These are phyloP conservation scores for Eriocheir sinensis DNA, from an alignment of 1,140 invertebrate genomes.

Conservation along the genomic window DNA sequence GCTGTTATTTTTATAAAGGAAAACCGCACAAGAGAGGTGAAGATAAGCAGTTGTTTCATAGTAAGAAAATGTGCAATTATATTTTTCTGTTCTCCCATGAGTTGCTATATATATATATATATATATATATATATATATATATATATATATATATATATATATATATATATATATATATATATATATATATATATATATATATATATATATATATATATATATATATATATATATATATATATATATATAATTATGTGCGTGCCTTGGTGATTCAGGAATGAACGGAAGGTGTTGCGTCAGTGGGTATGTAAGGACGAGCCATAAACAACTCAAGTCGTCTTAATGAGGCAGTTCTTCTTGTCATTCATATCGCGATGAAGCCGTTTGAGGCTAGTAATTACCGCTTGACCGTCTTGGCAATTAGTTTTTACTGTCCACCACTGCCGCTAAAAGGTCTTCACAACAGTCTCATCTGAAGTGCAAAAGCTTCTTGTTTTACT, in stretches of 20 bases:
- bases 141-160: too few species aligned
- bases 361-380: background rate
- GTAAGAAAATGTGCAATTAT: background rate
- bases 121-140: too few species aligned
- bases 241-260: background rate
- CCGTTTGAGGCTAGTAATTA: conserved; percentile 29
- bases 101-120: too few species aligned
- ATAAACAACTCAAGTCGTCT: background rate
- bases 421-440: background rate
- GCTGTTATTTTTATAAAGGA: background rate
- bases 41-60: background rate
- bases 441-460: background rate
- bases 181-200: too few species aligned
- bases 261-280: conserved; percentile 9
- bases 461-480: conserved; percentile 28
- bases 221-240: too few species aligned
- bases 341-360: conserved; percentile 9
- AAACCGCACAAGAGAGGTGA: background rate
- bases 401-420: background rate
- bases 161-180: too few species aligned
- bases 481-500: background rate
- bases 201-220: too few species aligned
- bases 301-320: background rate
- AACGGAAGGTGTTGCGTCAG: background rate
- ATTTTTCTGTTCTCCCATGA: background rate